Evolutionary conservation across 2,797 vertebrate species (phyloP).

Genomic region (Malacoraja senta): DNA sequence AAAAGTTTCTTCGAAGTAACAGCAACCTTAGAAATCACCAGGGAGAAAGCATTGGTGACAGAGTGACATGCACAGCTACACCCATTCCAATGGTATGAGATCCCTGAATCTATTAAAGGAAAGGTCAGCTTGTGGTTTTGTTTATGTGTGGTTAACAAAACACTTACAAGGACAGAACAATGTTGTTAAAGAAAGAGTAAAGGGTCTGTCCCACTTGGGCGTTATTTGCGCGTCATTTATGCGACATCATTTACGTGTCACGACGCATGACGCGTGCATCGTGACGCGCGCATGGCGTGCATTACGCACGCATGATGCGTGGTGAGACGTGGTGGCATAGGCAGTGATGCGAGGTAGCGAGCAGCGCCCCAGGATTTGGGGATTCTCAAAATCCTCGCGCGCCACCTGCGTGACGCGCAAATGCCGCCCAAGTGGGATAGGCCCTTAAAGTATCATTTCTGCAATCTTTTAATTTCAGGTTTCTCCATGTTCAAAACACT

Average conservation of each 20-base stretch:
- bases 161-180: neutral
- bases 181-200: neutral
- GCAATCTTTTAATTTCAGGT: neutral
- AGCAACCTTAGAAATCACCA: neutral
- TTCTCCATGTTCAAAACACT: neutral
- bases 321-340: no score
- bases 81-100: neutral
- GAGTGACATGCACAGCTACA: neutral
- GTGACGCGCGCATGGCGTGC: no score
- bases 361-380: no score
- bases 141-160: neutral
- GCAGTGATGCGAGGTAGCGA: no score
- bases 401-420: no score
- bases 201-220: no score
- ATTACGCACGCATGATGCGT: no score
- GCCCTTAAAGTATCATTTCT: neutral
- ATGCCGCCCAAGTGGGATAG: no score
- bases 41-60: neutral
- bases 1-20: neutral
- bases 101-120: neutral
- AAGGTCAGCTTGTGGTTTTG: conserved; percentile 4
- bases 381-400: no score
- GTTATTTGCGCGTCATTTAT: no score
- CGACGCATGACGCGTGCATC: no score
- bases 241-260: no score